phyloP scores from a whole-genome alignment of 2,797 vertebrate genomes.

The Scolopax bukidnonensis region DNA sequence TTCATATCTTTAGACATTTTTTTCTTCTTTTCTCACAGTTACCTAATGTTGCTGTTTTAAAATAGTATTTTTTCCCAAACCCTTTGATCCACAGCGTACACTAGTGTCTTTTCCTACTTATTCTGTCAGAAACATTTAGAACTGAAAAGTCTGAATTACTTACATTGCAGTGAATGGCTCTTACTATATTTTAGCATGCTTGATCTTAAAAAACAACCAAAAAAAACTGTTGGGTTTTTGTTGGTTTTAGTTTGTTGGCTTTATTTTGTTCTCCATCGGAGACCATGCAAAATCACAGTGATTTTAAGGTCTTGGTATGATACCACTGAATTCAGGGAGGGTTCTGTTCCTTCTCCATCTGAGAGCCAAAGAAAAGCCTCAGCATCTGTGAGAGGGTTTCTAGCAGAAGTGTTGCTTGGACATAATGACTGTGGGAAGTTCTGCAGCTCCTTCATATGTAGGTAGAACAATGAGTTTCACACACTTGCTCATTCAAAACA shows the following conservation, averaged over 20 bases:
- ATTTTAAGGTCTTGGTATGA: background rate
- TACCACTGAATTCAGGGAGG: background rate
- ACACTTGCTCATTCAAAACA: background rate
- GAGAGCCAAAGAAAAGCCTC: background rate
- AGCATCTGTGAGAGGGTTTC: background rate
- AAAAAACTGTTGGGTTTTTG: background rate
- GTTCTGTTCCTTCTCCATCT: background rate
- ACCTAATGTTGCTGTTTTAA: background rate
- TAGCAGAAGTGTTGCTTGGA: background rate
- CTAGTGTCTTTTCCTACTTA: background rate
- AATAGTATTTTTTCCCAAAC: accelerated
- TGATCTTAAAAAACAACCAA: background rate
- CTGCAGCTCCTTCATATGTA: background rate
- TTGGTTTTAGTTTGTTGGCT: background rate
- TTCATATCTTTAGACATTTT: background rate
- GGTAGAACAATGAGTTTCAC: background rate
- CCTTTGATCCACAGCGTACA: background rate
- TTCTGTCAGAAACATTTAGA: background rate
- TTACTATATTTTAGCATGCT: background rate
- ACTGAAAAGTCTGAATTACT: background rate
- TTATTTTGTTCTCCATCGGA: background rate
- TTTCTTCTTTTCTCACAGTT: background rate
- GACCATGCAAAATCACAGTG: background rate
- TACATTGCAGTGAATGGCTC: background rate
- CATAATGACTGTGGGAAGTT: background rate